Evolutionary conservation across 2,888 invertebrate species (phyloP), one percentile per base, ranked within the genome.

Genomic region (Troglohyphantes excavatus): DNA sequence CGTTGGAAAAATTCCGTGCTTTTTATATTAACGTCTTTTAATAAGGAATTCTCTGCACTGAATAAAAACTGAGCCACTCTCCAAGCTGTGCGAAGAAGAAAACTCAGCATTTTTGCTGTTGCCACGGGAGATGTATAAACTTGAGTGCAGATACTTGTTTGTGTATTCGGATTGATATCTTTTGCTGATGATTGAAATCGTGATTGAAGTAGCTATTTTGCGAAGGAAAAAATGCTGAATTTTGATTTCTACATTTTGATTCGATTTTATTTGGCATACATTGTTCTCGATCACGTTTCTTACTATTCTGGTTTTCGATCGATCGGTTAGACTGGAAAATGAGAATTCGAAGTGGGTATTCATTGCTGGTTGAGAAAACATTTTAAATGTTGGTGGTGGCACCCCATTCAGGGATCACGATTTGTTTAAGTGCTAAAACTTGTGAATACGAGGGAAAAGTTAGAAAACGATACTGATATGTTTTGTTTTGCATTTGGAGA

Each of bases 251-350:
- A n/a, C 61, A 17, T 39, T 61, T 76, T 33, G 29, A 33, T 39
- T 59, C 21, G 26, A 13, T 23, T 76, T 76, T 63, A 29, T 43
- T 76, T 63, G 23, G 63, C 17, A 1, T 19, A 39, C 63, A 76
- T 76, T 76, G 76, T 76, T 76, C 63, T 19, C 17, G 76, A 76
- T 76, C 76, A 76, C 76, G 76, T 76, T 76, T 63, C 76, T 6
- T 11, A 70, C 21, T 6, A 43, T 23, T 13, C 23, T 11, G 33
- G 21, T 76, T 61, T 76, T 39, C 21, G 61, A 21, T 23, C 59
- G 27, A 29, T 19, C 23, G 11, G 2, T 21, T 46, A 29, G 63
- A 75, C 19, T 26, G 72, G 46, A 73, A 73, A 43, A 73, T 53
- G 27, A 27, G 27, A 26, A 46, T 46, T 72, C 26, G 5, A 17